Conservation (phyloP, 2,113 vertebrate species). For the Tor tambroides region DNA sequence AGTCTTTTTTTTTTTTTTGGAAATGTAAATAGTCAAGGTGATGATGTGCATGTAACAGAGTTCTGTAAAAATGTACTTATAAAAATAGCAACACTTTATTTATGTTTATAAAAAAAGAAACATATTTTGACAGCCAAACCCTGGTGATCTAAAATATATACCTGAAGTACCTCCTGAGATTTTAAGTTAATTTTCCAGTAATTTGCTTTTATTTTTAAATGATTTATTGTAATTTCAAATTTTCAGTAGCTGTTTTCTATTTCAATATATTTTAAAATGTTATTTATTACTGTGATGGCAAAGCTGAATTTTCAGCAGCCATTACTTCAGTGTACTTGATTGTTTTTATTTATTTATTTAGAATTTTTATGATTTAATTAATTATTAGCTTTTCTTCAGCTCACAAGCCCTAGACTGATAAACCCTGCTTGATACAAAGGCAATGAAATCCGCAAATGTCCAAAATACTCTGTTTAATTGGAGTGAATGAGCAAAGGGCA, state of each 20-base stretch:
- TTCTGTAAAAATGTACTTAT: background rate
- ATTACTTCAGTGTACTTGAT: background rate
- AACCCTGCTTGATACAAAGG: background rate
- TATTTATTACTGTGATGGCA: no score
- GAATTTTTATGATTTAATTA: background rate
- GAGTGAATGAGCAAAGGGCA: background rate
- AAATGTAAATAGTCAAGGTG: background rate
- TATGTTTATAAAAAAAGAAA: no score
- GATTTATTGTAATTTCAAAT: no score
- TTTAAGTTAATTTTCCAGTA: background rate
- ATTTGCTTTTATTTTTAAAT: no score
- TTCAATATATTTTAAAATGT: no score
- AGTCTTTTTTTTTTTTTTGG: background rate
- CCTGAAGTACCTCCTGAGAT: background rate
- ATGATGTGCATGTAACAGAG: background rate
- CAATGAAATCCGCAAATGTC: background rate
- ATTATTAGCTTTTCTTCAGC: background rate
- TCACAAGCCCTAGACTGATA: background rate
- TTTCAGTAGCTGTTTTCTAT: no score
- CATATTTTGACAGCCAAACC: background rate
- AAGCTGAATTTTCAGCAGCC: no score
- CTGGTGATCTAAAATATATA: background rate
- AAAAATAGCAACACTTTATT: no score
- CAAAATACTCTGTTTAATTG: background rate
- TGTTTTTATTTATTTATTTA: background rate